Percentiles rank a stretch among this genome's conserved stretches.
phyloP scores from a whole-genome alignment of 2,888 invertebrate genomes.

The Melanotus villosus region DNA sequence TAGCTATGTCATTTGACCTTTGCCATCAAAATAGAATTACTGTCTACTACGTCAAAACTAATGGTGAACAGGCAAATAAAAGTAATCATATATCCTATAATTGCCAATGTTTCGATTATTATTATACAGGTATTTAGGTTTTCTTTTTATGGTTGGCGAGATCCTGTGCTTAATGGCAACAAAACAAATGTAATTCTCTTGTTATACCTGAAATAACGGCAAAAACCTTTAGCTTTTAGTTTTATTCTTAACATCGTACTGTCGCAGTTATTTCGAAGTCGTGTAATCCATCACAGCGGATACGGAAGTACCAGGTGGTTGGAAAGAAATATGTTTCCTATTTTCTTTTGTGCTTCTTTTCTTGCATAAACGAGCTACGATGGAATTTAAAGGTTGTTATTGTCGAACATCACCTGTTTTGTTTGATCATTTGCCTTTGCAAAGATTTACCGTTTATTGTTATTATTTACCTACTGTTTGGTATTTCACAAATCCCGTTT shows the following conservation, averaged over 20 bases:
- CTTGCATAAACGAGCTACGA: conserved; percentile 17
- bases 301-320: conserved; percentile 47
- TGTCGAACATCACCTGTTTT: conserved; percentile 19
- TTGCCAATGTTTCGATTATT: too few relatives aligned
- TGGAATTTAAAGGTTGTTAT: conserved; percentile 21
- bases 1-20: too few relatives aligned
- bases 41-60: too few relatives aligned
- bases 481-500: too few relatives aligned
- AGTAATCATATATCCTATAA: too few relatives aligned
- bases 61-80: too few relatives aligned
- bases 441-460: background rate
- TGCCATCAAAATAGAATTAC: too few relatives aligned
- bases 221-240: conserved; percentile 15
- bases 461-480: too few relatives aligned
- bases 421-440: background rate
- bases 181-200: conserved; percentile 8
- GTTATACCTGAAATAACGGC: conserved; percentile 11
- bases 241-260: conserved; percentile 13
- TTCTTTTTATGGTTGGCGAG: background rate
- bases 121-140: too few relatives aligned
- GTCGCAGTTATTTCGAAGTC: conserved; percentile 19
- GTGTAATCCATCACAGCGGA: conserved; percentile 44
- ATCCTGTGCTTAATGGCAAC: background rate
- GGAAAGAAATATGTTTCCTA: conserved; percentile 47
- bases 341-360: conserved; percentile 38